Evolutionary conservation across 2,113 vertebrate genomes (phyloP).

Genomic region (Neotragus moschatus): DNA sequence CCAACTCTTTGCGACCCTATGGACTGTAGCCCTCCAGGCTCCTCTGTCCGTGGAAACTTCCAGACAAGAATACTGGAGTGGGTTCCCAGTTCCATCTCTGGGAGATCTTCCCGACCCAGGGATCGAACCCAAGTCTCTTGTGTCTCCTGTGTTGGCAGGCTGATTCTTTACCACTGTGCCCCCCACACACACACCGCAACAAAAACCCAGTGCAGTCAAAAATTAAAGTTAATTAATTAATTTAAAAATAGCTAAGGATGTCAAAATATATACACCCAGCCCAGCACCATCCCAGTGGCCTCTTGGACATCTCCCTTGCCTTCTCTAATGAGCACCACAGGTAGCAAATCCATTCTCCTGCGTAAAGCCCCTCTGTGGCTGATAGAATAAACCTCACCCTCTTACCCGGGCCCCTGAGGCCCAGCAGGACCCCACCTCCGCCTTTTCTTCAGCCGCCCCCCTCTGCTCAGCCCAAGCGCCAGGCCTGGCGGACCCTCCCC

Average conservation of each 20-base stretch:
- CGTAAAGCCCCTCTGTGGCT: not conserved
- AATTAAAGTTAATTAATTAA: not conserved
- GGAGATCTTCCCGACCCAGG: not conserved
- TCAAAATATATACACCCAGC: accelerated
- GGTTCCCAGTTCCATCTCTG: not conserved
- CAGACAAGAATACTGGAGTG: not conserved
- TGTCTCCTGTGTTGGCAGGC: not conserved
- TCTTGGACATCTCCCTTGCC: not conserved
- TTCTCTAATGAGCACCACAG: not conserved
- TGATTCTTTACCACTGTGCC: not conserved
- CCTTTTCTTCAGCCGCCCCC: not conserved
- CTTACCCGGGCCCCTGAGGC: not conserved
- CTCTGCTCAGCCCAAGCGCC: not conserved
- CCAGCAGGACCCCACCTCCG: not conserved
- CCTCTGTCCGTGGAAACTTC: not conserved
- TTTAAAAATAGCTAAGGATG: not conserved
- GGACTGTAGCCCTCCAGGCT: not conserved
- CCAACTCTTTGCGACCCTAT: not conserved
- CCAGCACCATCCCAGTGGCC: not conserved
- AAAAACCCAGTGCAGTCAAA: not conserved
- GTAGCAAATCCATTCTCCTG: not conserved
- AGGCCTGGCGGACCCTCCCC: not conserved
- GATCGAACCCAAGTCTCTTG: not conserved
- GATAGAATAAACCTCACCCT: not conserved
- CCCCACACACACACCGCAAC: accelerated